Evolutionary conservation across 2,797 vertebrate species (phyloP), one percentile per base, ranked within the genome.

Genomic region (Acropternis orthonyx): DNA sequence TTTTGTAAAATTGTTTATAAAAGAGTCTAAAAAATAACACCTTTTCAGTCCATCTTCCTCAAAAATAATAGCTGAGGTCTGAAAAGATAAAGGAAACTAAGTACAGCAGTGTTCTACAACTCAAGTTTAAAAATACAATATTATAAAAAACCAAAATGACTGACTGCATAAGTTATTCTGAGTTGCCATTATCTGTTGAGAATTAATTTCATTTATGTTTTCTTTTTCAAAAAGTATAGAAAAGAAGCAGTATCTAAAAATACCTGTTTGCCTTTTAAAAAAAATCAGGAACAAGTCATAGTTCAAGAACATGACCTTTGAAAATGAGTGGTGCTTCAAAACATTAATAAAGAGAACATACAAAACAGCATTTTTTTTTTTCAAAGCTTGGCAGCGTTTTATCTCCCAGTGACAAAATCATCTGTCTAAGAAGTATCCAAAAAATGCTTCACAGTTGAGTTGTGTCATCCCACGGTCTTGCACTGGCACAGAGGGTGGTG

Each of bases 91-190:
- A 90, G 49, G 80, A 92, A 94, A 93, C 48, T 52, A 96, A 95
- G 78, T 97, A 96, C 93, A 96, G 92, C 93, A 95, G 94, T 96
- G 63, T 95, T 96, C 80, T 89, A 79, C 56, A 94, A 74, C 91
- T 94, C 92, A 94, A 96, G 92, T 96, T 95, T 84, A 95, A 92
- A 77, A 92, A 95, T 51, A 94, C 17, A 46, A 37, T 19, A 75
- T 72, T 39, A 88, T 71, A 56, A 87, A 77, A 91, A 88, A 43
- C 37, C 81, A 93, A 94, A 55, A 77, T 81, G 93, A 95, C 74
- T 63, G 94, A 96, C 81, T 77, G 90, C 63, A n/a, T 41, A 93
- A 91, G 32, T 74, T 93, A 65, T 71, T 92, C 68, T 77, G 86
- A 93, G 56, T 95, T 93, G 83, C 85, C 65, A 54, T 85, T 79